Percentiles rank a stretch among this genome's conserved stretches.
These are phyloP conservation scores for Sander lucioperca DNA, from an alignment of 2,113 vertebrate genomes.

Conservation along the genomic window DNA sequence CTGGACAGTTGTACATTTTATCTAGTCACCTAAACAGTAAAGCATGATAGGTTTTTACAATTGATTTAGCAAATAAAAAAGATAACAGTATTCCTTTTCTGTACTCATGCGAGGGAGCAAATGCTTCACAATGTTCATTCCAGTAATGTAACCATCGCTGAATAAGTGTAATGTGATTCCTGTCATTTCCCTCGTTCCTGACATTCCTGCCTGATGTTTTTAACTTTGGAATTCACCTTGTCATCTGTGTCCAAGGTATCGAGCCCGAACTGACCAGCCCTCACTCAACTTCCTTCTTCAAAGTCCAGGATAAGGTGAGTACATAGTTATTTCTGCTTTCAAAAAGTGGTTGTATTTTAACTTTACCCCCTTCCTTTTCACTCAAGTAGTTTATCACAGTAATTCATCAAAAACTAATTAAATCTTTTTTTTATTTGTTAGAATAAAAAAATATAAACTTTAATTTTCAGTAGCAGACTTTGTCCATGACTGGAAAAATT, in stretches of 20 bases:
- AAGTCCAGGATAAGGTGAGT: neutral
- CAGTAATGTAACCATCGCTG: constrained; percentile 2
- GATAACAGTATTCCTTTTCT: neutral
- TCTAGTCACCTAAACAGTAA: neutral
- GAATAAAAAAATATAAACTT: neutral
- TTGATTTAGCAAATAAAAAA: neutral
- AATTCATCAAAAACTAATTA: neutral
- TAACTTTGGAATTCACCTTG: constrained; percentile 64
- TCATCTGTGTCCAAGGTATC: constrained; percentile 49
- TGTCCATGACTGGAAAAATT: constrained; percentile 2
- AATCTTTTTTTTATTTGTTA: neutral
- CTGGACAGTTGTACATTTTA: neutral
- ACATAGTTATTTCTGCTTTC: neutral
- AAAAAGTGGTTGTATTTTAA: neutral
- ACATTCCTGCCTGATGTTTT: constrained; percentile 60
- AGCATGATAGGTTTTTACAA: neutral
- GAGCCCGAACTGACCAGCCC: neutral
- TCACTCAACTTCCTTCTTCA: constrained; percentile 16
- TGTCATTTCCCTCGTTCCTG: constrained; percentile 61
- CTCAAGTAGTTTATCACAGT: neutral
- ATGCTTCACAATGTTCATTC: constrained; percentile 10
- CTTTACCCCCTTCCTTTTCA: neutral
- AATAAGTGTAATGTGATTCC: constrained; percentile 50
- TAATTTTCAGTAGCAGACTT: neutral
- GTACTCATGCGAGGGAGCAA: neutral